phyloP scores from a whole-genome alignment of 2,113 vertebrate genomes.

The Hyperoodon ampullatus region DNA sequence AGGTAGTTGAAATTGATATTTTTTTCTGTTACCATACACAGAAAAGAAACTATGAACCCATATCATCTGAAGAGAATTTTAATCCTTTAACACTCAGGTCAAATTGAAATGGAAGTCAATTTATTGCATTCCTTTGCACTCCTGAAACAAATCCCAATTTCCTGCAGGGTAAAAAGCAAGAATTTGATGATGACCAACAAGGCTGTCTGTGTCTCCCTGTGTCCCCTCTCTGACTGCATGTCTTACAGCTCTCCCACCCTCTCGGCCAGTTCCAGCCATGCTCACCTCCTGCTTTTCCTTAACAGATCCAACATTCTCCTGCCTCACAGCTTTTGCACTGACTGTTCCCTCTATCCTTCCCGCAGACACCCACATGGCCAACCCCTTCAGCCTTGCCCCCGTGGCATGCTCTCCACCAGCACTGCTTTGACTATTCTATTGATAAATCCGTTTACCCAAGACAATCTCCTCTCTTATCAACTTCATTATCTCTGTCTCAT shows the following conservation, averaged over 20 bases:
- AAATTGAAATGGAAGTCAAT: neutral
- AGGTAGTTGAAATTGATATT: neutral
- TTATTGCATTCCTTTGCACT: neutral
- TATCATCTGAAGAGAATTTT: neutral
- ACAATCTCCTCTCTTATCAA: neutral
- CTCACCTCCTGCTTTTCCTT: neutral
- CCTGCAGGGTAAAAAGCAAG: neutral
- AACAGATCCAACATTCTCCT: neutral
- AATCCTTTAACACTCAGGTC: neutral
- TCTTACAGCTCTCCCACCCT: neutral
- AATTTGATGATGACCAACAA: no score
- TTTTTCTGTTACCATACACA: neutral
- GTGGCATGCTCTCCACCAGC: neutral
- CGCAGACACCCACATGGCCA: neutral
- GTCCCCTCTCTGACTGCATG: no score
- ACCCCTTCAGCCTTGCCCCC: neutral
- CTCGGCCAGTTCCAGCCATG: no score
- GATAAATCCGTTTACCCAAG: neutral
- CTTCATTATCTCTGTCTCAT: neutral
- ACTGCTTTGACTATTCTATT: neutral
- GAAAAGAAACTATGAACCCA: neutral
- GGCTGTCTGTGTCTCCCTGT: rapidly evolving
- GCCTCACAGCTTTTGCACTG: neutral
- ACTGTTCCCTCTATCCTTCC: neutral
- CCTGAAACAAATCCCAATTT: neutral